Evolutionary conservation across 1,140 invertebrate species (phyloP).

Genomic region (Zaprionus nigranus): DNA sequence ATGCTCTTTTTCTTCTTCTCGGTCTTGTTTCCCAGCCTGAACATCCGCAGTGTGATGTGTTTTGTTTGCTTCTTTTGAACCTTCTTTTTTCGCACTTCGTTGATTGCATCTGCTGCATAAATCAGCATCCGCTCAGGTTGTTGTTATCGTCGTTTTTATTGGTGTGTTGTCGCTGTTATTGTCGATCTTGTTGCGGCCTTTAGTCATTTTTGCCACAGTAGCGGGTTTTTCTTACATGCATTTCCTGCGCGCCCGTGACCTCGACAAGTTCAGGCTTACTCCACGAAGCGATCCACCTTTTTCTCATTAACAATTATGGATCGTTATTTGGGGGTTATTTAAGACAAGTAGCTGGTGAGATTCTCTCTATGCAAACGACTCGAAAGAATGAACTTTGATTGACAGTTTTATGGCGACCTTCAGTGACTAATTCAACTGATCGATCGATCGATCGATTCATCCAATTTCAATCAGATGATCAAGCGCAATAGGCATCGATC

Average conservation of each 20-base stretch:
- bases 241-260: conserved; percentile 66
- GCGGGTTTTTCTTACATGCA: conserved; percentile 60
- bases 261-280: conserved; percentile 62
- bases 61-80: conserved; percentile 8
- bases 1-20: conserved; percentile 1
- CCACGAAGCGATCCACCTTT: conserved; percentile 25
- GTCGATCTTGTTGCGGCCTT: conserved; percentile 25
- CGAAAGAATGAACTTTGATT: conserved; percentile 32
- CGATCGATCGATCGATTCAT: conserved; percentile 24
- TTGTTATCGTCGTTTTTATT: conserved; percentile 25
- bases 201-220: conserved; percentile 62
- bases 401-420: conserved; percentile 67
- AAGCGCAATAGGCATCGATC: conserved; percentile 52
- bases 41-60: conserved; percentile 48
- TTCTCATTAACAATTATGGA: conserved; percentile 30
- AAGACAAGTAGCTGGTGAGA: conserved; percentile 27
- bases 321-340: conserved; percentile 43
- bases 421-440: conserved; percentile 50
- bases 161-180: conserved; percentile 13
- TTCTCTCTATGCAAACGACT: conserved; percentile 23
- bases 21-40: conserved; percentile 30
- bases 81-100: conserved; percentile 45
- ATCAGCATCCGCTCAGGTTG: conserved; percentile 61
- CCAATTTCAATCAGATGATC: conserved; percentile 39
- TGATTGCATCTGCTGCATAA: conserved; percentile 66